phyloP scores from a whole-genome alignment of 2,888 invertebrate genomes.

The Chloromyia formosa region DNA sequence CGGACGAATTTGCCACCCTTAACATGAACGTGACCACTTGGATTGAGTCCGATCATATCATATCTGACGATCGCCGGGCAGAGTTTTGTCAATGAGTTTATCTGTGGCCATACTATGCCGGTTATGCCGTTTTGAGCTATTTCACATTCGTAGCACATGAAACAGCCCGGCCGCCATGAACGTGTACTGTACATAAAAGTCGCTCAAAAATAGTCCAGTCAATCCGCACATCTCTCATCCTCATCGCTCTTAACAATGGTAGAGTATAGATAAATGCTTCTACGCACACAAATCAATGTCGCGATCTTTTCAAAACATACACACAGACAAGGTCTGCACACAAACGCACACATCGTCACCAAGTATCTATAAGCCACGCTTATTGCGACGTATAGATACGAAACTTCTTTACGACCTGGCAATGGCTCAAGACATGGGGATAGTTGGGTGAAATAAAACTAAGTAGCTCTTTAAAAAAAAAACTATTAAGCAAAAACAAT shows the following conservation, averaged over 20 bases:
- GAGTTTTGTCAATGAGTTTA: no score
- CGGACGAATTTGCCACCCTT: neutral
- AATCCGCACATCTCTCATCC: slow-evolving; percentile 1
- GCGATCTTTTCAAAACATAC: no score
- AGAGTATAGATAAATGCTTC: slow-evolving; percentile 20
- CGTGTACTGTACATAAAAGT: neutral
- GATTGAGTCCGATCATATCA: neutral
- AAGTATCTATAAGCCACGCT: slow-evolving; percentile 25
- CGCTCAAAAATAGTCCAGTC: no score
- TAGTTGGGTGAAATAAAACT: no score
- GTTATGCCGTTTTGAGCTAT: no score
- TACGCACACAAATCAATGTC: neutral
- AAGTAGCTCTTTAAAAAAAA: no score
- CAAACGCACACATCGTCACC: neutral
- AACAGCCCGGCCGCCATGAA: neutral
- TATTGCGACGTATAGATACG: neutral
- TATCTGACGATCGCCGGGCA: neutral
- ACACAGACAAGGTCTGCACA: neutral
- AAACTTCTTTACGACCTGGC: slow-evolving; percentile 12
- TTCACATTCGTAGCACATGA: neutral
- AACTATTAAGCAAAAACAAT: no score
- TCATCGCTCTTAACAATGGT: no score
- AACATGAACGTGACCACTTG: neutral
- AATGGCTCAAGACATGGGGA: neutral
- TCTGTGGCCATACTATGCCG: no score